These are phyloP conservation scores for Drosophila virilis DNA, from an alignment of 1,140 invertebrate genomes.

Conservation along the genomic window DNA sequence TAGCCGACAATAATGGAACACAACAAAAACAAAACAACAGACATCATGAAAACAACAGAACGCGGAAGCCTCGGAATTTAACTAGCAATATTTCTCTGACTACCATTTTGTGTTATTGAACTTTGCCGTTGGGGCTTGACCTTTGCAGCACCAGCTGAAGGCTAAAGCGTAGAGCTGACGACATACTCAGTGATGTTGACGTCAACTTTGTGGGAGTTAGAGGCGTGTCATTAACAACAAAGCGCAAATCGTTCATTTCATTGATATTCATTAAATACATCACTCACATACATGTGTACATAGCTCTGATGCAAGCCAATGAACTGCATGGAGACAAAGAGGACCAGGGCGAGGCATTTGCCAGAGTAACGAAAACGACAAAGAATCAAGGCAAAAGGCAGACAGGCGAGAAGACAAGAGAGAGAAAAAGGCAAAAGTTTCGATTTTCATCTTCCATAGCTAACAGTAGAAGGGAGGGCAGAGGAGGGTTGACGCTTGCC, in stretches of 20 bases:
- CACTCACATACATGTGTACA: slow-evolving; percentile 3
- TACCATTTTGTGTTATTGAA: slow-evolving; percentile 68
- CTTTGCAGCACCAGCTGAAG: slow-evolving; percentile 38
- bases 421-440: slow-evolving; percentile 57
- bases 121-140: slow-evolving; percentile 63
- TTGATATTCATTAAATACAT: slow-evolving; percentile 31
- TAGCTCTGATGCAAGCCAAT: slow-evolving; percentile 46
- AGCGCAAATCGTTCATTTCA: slow-evolving; percentile 11
- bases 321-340: slow-evolving; percentile 63
- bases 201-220: slow-evolving; percentile 30
- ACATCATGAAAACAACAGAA: slow-evolving; percentile 7
- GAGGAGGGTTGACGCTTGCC: slow-evolving; percentile 42
- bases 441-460: slow-evolving; percentile 70
- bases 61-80: slow-evolving; percentile 33
- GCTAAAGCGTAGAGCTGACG: slow-evolving; percentile 6
- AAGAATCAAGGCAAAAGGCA: slow-evolving; percentile 27
- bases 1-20: background rate
- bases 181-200: slow-evolving; percentile 19
- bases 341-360: slow-evolving; percentile 56
- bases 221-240: slow-evolving; percentile 21
- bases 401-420: slow-evolving; percentile 44
- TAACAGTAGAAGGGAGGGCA: slow-evolving; percentile 52
- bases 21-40: background rate
- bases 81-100: slow-evolving; percentile 36
- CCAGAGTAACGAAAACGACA: slow-evolving; percentile 23